Conservation (phyloP, 2,888 invertebrate species). For the Drosophila prostipennis region DNA sequence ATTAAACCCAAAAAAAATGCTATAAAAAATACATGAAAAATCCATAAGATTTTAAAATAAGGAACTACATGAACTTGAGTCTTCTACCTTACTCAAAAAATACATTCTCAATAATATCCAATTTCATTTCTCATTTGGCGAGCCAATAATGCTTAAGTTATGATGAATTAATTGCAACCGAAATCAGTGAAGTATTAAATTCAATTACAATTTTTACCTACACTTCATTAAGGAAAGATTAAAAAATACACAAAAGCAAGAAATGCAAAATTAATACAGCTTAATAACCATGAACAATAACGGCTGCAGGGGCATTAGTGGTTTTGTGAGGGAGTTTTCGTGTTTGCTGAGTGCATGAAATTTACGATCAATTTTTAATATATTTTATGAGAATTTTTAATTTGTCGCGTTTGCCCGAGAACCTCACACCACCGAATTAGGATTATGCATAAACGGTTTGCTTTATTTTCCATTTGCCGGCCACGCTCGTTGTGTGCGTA, state of each 20-base stretch:
- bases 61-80: background rate
- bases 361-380: conserved; percentile 48
- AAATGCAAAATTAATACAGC: conserved; percentile 5
- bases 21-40: too few relatives aligned
- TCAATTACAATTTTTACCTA: conserved; percentile 31
- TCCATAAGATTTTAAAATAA: background rate
- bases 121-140: background rate
- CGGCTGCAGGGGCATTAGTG: background rate
- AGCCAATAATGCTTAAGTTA: background rate
- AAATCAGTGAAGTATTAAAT: conserved; percentile 19
- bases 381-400: conserved; percentile 49
- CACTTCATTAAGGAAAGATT: conserved; percentile 32
- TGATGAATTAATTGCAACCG: conserved; percentile 21
- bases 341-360: conserved; percentile 27
- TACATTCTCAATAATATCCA: background rate
- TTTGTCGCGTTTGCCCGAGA: conserved; percentile 33
- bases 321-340: conserved; percentile 18
- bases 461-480: conserved; percentile 42
- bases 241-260: conserved; percentile 16
- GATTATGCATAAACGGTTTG: conserved; percentile 44
- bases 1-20: too few relatives aligned
- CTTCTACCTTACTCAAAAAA: background rate
- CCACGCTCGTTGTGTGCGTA: conserved; percentile 42
- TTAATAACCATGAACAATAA: conserved; percentile 37
- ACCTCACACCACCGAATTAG: conserved; percentile 38